Evolutionary conservation across 2,797 vertebrate species (phyloP).

Genomic region (Macrochelys suwanniensis): DNA sequence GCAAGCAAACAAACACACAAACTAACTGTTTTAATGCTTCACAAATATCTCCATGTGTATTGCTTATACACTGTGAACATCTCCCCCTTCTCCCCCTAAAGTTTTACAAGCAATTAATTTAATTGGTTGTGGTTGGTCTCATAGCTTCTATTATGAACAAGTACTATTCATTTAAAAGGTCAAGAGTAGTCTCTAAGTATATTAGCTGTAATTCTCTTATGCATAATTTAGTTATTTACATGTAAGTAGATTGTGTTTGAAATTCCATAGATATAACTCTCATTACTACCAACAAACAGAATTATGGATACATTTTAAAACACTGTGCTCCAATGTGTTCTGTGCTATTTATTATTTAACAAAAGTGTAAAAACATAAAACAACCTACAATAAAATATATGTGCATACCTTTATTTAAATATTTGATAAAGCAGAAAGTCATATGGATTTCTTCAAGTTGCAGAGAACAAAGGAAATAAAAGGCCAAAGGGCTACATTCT

Average conservation of each 20-base stretch:
- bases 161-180: background rate
- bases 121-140: constrained; percentile 24
- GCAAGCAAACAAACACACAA: background rate
- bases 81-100: background rate
- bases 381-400: constrained; percentile 12
- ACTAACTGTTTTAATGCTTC: background rate
- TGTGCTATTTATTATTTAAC: constrained; percentile 5
- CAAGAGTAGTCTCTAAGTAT: background rate
- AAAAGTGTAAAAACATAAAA: background rate
- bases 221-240: constrained; percentile 54
- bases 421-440: background rate
- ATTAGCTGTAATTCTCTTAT: constrained; percentile 21
- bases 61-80: background rate
- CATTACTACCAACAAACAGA: background rate
- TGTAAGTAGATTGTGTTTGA: constrained; percentile 10
- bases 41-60: background rate
- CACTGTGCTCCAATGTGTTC: background rate
- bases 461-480: background rate
- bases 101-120: constrained; percentile 13
- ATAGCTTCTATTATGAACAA: background rate
- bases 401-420: background rate
- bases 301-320: background rate
- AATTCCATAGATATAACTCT: background rate
- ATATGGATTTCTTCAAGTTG: background rate
- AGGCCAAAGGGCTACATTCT: background rate